Evolutionary conservation across 1,140 invertebrate genomes (phyloP).

Genomic region (Myzus persicae): DNA sequence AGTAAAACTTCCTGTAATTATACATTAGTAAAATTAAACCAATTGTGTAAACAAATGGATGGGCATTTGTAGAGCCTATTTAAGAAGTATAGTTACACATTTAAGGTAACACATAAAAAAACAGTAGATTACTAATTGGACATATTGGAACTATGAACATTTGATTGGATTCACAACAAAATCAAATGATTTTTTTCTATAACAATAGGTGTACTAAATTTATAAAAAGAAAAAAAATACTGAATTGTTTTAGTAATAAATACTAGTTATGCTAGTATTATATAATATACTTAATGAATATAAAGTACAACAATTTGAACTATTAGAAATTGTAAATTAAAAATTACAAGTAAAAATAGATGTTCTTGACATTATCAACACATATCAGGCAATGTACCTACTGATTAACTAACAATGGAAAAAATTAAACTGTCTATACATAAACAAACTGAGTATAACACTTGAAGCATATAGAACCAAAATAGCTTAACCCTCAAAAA

Average conservation of each 20-base stretch:
- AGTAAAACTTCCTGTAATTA: constrained; percentile 28
- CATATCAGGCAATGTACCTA: neutral
- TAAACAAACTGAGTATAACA: no score
- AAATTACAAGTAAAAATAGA: neutral
- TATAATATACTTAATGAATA: neutral
- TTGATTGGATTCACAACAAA: neutral
- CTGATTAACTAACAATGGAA: neutral
- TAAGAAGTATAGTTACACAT: neutral
- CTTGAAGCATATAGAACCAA: no score
- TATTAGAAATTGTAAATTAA: neutral
- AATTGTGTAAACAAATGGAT: neutral
- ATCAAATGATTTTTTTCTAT: neutral
- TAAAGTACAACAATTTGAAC: neutral
- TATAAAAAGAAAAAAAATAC: neutral
- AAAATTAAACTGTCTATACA: neutral
- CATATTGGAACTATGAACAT: neutral
- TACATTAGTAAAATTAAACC: neutral
- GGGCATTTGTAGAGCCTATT: neutral
- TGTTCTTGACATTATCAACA: neutral
- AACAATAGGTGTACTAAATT: neutral
- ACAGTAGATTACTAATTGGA: neutral
- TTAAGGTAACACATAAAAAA: neutral
- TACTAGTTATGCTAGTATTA: neutral
- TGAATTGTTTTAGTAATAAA: no score
- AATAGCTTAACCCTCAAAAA: no score